Base-by-base conservation (phyloP, 1,140 invertebrate genomes). In the Trypoxylus dichotomus region DNA sequence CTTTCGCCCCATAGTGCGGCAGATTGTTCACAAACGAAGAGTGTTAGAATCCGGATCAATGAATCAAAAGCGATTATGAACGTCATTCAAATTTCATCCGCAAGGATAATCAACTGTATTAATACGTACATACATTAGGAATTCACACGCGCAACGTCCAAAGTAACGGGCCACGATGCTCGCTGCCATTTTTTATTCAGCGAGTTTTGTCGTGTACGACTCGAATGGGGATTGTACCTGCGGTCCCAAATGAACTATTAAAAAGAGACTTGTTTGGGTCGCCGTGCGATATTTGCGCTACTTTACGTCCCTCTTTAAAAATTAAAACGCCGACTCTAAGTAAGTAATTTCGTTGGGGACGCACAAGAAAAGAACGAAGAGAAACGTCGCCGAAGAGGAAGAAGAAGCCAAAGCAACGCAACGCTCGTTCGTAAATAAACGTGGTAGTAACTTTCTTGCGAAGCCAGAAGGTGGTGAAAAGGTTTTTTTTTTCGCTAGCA, bases 221-320 rank as follows among this genome's bases (percentile, higher is more conserved):
- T n/a, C 19, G 47, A 54, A 54, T 54, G 47, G 47, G 47, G 19
- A 54, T 54, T 54, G 47, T 54, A 54, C 47, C 19, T 54, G 47
- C 47, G 47, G 47, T 54, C 47, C 47, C 47, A 54, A 54, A 54
- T 54, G 47, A 54, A 54, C 47, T 54, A 54, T 54, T 54, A 54
- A 54, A 54, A 54, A 54, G 47, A 54, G 47, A 54, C 47, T 54
- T 54, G 47, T 54, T 54, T 54, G 47, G 47, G 47, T 54, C 47
- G 47, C 47, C 43, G 15, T 5, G 47, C 47, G 47, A 54, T 54
- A 54, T 54, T 54, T 54, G 47, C 47, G 47, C 19, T 54, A 54
- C 47, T 54, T 54, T 54, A 54, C 19, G 47, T 54, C 47, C 47
- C 47, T 54, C 47, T 54, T 54, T 54, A 54, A 54, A 54, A 54